phyloP scores from a whole-genome alignment of 1,140 invertebrate species.

The Drosophila albomicans region DNA sequence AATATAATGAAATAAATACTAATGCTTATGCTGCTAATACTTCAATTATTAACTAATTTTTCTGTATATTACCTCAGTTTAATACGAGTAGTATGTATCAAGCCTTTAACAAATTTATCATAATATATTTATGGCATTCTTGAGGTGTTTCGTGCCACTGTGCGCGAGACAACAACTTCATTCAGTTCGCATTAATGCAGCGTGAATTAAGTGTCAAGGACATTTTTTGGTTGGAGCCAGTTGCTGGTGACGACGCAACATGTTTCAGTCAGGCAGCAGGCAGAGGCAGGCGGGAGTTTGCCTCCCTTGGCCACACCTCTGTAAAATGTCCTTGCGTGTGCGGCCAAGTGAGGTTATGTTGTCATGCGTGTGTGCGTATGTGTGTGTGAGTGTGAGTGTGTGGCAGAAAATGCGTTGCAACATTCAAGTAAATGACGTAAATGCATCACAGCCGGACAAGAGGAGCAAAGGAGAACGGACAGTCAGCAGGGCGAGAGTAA shows the following conservation, averaged over 20 bases:
- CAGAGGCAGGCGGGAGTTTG: neutral
- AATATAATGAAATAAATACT: neutral
- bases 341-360: slow-evolving; percentile 56
- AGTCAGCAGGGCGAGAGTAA: neutral
- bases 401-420: slow-evolving; percentile 77
- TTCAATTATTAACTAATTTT: too few relatives aligned
- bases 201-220: slow-evolving; percentile 84
- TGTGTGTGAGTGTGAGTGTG: slow-evolving; percentile 37
- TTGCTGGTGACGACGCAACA: slow-evolving; percentile 72
- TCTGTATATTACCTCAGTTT: too few relatives aligned
- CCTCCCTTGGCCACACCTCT: slow-evolving; percentile 1
- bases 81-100: too few relatives aligned
- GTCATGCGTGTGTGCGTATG: slow-evolving; percentile 30
- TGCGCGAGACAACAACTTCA: slow-evolving; percentile 66
- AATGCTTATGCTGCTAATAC: neutral
- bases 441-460: slow-evolving; percentile 65
- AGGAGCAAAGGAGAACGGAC: neutral
- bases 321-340: slow-evolving; percentile 49
- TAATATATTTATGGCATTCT: too few relatives aligned
- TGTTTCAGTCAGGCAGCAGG: slow-evolving; percentile 60
- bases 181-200: slow-evolving; percentile 82
- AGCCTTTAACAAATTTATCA: too few relatives aligned
- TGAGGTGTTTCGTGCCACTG: slow-evolving; percentile 39
- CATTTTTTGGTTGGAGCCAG: slow-evolving; percentile 76
- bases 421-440: slow-evolving; percentile 82